Percentiles rank a stretch among this genome's conserved stretches.
These are phyloP conservation scores for Bathynomus jamesi DNA, from an alignment of 1,140 invertebrate species.

Conservation along the genomic window DNA sequence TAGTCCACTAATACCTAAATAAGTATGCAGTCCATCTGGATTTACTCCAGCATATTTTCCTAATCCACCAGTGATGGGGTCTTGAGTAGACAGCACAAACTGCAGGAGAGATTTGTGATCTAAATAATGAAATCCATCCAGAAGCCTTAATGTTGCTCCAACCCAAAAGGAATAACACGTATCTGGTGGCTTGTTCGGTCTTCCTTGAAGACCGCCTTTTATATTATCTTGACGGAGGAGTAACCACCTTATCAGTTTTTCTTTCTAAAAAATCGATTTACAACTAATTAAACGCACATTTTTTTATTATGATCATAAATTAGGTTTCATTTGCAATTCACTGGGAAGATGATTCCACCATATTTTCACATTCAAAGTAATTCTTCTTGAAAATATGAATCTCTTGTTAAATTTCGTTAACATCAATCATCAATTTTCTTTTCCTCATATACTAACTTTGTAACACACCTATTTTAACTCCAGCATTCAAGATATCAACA, in stretches of 20 bases:
- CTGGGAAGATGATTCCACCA: too few species aligned
- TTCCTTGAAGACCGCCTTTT: conserved; percentile 73
- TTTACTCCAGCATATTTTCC: conserved; percentile 74
- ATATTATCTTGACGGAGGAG: conserved; percentile 60
- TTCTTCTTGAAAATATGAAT: too few species aligned
- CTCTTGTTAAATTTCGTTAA: too few species aligned
- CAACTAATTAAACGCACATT: too few species aligned
- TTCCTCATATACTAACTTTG: too few species aligned
- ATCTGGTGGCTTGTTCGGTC: conserved; percentile 92
- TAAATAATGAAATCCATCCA: conserved; percentile 47
- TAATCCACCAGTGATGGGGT: conserved; percentile 73
- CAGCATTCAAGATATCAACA: too few species aligned
- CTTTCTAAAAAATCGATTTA: neutral
- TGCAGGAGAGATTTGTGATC: conserved; percentile 59
- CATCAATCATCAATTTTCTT: too few species aligned
- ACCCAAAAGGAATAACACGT: conserved; percentile 99
- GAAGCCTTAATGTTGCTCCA: conserved; percentile 76
- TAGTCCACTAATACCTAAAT: conserved; percentile 76
- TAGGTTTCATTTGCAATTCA: too few species aligned
- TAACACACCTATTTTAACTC: too few species aligned
- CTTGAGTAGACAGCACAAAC: conserved; percentile 70
- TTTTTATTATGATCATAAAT: too few species aligned
- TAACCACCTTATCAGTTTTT: conserved; percentile 66
- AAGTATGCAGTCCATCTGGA: conserved; percentile 87
- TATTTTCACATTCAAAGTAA: too few species aligned